These are phyloP conservation scores for Pyrrhia umbra DNA, from an alignment of 2,888 invertebrate genomes.

Conservation along the genomic window DNA sequence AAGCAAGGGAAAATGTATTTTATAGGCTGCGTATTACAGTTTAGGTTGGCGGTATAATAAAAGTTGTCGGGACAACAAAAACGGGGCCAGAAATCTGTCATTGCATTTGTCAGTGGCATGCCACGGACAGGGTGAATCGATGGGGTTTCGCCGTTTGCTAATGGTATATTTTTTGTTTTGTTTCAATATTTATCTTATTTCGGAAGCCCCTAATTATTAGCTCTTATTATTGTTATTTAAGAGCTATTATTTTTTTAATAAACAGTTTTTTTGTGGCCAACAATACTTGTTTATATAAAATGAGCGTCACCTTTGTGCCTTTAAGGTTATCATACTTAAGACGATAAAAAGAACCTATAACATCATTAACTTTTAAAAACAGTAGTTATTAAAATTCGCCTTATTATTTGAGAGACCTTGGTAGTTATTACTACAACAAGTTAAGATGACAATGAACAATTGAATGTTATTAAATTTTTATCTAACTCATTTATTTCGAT, in stretches of 20 bases:
- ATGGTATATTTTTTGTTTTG: slow-evolving; percentile 57
- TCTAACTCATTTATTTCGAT: no score
- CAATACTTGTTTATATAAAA: background rate
- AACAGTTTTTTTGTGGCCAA: slow-evolving; percentile 3
- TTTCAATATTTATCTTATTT: slow-evolving; percentile 55
- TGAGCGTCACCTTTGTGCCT: slow-evolving; percentile 5
- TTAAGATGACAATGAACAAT: no score
- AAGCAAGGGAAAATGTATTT: slow-evolving; percentile 42
- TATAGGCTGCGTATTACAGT: slow-evolving; percentile 30
- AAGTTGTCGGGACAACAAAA: slow-evolving; percentile 49
- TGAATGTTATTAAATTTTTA: no score
- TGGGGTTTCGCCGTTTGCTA: slow-evolving; percentile 56
- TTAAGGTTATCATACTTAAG: slow-evolving; percentile 24
- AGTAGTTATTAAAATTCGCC: no score
- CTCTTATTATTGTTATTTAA: slow-evolving; percentile 2
- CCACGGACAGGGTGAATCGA: slow-evolving; percentile 63
- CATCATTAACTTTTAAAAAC: background rate
- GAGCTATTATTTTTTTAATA: background rate
- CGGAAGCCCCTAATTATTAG: slow-evolving; percentile 30
- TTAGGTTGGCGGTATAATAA: slow-evolving; percentile 6
- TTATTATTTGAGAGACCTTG: no score
- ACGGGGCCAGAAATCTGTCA: slow-evolving; percentile 69
- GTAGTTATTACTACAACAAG: no score
- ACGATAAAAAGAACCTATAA: slow-evolving; percentile 4
- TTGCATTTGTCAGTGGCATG: slow-evolving; percentile 71